Evolutionary conservation across 2,797 vertebrate species (phyloP).

Genomic region (Saxicola maurus): DNA sequence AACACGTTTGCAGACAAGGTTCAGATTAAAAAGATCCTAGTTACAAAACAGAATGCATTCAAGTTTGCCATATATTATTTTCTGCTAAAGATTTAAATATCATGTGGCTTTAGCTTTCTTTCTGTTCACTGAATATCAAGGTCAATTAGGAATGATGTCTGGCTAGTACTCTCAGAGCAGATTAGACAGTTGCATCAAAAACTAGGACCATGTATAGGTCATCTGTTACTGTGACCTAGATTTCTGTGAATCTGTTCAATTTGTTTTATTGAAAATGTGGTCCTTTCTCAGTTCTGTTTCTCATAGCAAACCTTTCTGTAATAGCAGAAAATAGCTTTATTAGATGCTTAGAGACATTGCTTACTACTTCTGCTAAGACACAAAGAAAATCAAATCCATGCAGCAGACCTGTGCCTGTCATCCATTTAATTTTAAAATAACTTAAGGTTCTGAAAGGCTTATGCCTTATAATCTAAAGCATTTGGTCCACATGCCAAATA

Average conservation of each 20-base stretch:
- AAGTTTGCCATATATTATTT: constrained; percentile 44
- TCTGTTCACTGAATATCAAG: constrained; percentile 87
- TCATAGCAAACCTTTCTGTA: constrained; percentile 2
- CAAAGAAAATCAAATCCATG: constrained; percentile 38
- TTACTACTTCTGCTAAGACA: constrained; percentile 39
- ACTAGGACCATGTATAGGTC: constrained; percentile 73
- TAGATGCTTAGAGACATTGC: constrained; percentile 37
- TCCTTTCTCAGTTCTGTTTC: constrained; percentile 65
- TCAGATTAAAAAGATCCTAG: neutral
- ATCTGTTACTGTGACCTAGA: constrained; percentile 83
- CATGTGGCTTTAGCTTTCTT: constrained; percentile 74
- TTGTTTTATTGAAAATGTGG: constrained; percentile 72
- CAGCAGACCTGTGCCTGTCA: constrained; percentile 39
- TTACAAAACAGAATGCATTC: neutral
- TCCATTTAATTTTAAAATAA: constrained; percentile 60
- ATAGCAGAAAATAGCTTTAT: constrained; percentile 51
- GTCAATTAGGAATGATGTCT: constrained; percentile 84
- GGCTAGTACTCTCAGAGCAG: constrained; percentile 75
- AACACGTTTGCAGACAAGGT: neutral
- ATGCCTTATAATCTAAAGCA: constrained; percentile 61
- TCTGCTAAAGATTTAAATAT: constrained; percentile 55
- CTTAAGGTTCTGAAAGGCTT: constrained; percentile 53
- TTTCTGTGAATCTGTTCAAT: constrained; percentile 80
- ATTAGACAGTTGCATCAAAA: constrained; percentile 83
- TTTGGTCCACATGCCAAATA: constrained; percentile 43